Evolutionary conservation across 2,888 invertebrate species (phyloP), one percentile per base, ranked within the genome.

Genomic region (Orthosia gracilis): DNA sequence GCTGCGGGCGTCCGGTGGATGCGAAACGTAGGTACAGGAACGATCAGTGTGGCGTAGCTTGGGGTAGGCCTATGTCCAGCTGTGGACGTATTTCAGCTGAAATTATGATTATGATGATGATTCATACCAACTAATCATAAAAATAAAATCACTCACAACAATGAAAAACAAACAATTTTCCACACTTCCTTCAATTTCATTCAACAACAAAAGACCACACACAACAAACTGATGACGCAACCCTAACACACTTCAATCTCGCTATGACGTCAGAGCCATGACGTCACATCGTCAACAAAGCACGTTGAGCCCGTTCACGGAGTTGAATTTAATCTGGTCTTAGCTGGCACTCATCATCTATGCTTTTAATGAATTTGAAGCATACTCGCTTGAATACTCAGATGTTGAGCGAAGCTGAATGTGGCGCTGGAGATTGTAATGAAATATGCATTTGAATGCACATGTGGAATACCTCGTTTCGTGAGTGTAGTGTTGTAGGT

Each of bases 321-420:
- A 69, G 76, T 69, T 65, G 84, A 76, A 76, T 85, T 77, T 82
- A 84, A 85, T 85, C 84, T 74, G 62, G 70, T 69, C 64, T 70
- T 68, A 79, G 80, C 74, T 68, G 49, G 71, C 65, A 70, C 73
- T 82, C 81, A 77, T 77, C 77, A 77, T 69, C 50, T 82, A 77
- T 82, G 78, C 85, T 83, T 69, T 78, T 84, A 81, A 83, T 76
- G 77, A 82, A 85, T 83, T 83, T 80, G 67, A 63, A 81, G 72
- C 23, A 66, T 49, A 69, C 47, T 57, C 62, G 40, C 50, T 54
- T 55, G 49, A 4, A 54, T 17, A 21, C 23, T 15, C n/a, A 58
- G 78, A 77, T 59, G 54, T 47, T 17, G 12, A 18, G n/a, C 17
- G 26, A n/a, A 21, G 47, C 71, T 78, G 49, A 18, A 78, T 54